These are phyloP conservation scores for Bombycilla garrulus DNA, from an alignment of 2,113 vertebrate genomes.

Conservation along the genomic window DNA sequence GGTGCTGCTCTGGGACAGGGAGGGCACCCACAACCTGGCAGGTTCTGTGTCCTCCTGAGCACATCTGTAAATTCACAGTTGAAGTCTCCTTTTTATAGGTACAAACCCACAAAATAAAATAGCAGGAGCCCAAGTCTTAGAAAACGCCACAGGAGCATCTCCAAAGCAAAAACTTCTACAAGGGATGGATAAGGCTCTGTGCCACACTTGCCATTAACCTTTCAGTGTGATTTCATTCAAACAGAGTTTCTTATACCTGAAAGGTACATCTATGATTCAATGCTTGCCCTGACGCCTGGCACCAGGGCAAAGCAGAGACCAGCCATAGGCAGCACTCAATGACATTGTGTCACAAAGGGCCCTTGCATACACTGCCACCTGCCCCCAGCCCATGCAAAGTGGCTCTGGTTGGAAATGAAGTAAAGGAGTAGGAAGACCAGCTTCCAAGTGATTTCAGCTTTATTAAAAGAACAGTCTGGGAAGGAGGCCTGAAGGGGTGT, in stretches of 20 bases:
- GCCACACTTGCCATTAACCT: background rate
- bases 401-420: too few relatives aligned
- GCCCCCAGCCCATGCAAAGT: too few relatives aligned
- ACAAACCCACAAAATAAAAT: background rate
- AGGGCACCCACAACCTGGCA: background rate
- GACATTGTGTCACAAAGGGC: too few relatives aligned
- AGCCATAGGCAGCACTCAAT: too few relatives aligned
- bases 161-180: background rate
- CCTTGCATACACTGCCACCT: too few relatives aligned
- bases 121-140: background rate
- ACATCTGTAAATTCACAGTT: background rate
- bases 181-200: background rate
- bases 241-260: background rate
- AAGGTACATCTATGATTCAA: background rate
- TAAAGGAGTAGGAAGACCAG: too few relatives aligned
- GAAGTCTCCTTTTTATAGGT: background rate
- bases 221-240: background rate
- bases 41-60: background rate
- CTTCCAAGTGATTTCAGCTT: too few relatives aligned
- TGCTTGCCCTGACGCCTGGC: too few relatives aligned
- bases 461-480: too few relatives aligned
- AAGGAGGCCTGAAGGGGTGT: too few relatives aligned
- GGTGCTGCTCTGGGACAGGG: background rate
- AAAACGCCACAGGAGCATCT: background rate
- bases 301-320: too few relatives aligned